A percentile compares a stretch with the other conserved stretches of the same genome.
Evolutionary conservation across 2,888 invertebrate genomes (phyloP).

Genomic region (Malthinus seriepunctatus): DNA sequence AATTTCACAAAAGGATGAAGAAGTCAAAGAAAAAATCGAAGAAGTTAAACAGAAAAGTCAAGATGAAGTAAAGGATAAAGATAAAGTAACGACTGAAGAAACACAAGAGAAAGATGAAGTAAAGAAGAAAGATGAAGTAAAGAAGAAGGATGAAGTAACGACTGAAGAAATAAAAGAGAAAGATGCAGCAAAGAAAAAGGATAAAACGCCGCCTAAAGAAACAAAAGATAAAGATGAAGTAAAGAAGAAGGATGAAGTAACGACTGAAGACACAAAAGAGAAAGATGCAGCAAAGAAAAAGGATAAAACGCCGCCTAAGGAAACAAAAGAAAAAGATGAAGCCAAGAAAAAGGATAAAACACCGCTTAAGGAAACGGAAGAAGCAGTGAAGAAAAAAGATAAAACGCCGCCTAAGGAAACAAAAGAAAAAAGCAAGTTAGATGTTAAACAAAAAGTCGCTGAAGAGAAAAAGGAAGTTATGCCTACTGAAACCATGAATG

Average conservation of each 20-base stretch:
- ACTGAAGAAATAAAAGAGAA: slow-evolving; percentile 10
- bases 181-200: slow-evolving; percentile 23
- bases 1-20: slow-evolving; percentile 40
- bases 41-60: slow-evolving; percentile 25
- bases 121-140: slow-evolving; percentile 23
- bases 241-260: slow-evolving; percentile 23
- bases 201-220: slow-evolving; percentile 18
- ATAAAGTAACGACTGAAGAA: slow-evolving; percentile 20
- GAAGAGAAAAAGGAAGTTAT: slow-evolving; percentile 13
- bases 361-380: slow-evolving; percentile 17
- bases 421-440: slow-evolving; percentile 13
- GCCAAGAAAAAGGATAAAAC: slow-evolving; percentile 9
- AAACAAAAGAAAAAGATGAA: slow-evolving; percentile 16
- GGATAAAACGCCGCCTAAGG: slow-evolving; percentile 38
- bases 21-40: not conserved
- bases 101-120: slow-evolving; percentile 25
- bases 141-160: slow-evolving; percentile 32
- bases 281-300: slow-evolving; percentile 23
- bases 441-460: slow-evolving; percentile 10
- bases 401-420: slow-evolving; percentile 21
- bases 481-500: too few species aligned
- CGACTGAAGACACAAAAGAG: slow-evolving; percentile 25
- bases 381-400: slow-evolving; percentile 23
- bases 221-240: slow-evolving; percentile 29
- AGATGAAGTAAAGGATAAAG: slow-evolving; percentile 24